Evolutionary conservation across 1,140 invertebrate species (phyloP), one percentile per base, ranked within the genome.

Genomic region (Tenebrio molitor): DNA sequence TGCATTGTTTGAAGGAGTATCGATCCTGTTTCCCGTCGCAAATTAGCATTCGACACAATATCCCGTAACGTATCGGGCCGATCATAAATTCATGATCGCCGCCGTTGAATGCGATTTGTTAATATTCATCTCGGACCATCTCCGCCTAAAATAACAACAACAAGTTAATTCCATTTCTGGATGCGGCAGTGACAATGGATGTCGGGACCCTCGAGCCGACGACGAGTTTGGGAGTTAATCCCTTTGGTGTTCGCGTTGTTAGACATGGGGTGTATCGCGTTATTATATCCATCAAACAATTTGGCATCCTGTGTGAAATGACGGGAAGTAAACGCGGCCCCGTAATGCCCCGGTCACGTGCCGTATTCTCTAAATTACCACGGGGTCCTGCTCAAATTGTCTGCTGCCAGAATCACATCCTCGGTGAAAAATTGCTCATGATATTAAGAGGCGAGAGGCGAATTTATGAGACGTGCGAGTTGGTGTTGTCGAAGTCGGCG

Each of bases 401-500:
- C 70, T 74, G 66, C 74, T 78, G 76, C 76, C 76, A 78, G 76
- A 76, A 74, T 78, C 76, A 78, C 74, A 74, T 78, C 76, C 71
- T 74, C 69, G 64, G 67, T 78, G 76, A 78, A 78, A 78, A 78
- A 78, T 76, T 74, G 72, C 50, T 74, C 15, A 69, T 29, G 62
- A 58, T 68, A 68, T 72, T 33, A 41, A 46, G 70, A 36, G 44
- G 17, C 21, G 12, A 44, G 50, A 68, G 46, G 58, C 66, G 70
- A 65, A 67, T 63, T n/a, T n/a, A n/a, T n/a, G n/a, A n/a, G n/a
- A 39, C 41, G 21, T 65, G 7, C 44, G 15, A 4, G 15, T 17
- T 6, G 2, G 16, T 19, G 15, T 50, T 50, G 36, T 12, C 23
- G 44, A 10, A 50, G 6, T n/a, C n/a, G n/a, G n/a, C n/a, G n/a